phyloP scores from a whole-genome alignment of 2,888 invertebrate genomes.

The Cephus runcator region DNA sequence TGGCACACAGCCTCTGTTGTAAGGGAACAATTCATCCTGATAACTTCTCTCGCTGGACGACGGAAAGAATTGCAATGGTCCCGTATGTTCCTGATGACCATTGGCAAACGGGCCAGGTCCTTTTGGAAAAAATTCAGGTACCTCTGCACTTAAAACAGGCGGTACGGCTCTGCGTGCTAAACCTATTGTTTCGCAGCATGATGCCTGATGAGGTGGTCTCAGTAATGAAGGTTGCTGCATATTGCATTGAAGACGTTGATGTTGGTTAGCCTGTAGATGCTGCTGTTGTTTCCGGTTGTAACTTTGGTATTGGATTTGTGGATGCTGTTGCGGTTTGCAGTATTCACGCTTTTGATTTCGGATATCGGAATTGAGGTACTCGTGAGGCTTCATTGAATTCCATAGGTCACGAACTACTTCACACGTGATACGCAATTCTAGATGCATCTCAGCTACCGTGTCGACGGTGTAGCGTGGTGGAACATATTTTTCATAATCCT shows the following conservation, averaged over 20 bases:
- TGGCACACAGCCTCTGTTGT: slow-evolving; percentile 36
- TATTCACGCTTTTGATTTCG: slow-evolving; percentile 3
- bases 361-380: background rate
- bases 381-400: slow-evolving; percentile 25
- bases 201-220: slow-evolving; percentile 25
- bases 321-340: slow-evolving; percentile 1
- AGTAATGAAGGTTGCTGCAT: slow-evolving; percentile 29
- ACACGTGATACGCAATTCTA: slow-evolving; percentile 45
- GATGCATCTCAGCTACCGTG: slow-evolving; percentile 46
- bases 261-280: slow-evolving; percentile 1
- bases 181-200: slow-evolving; percentile 15
- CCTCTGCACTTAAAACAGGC: slow-evolving; percentile 45
- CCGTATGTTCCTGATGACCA: slow-evolving; percentile 17
- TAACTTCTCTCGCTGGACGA: slow-evolving; percentile 48
- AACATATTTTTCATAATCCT: slow-evolving; percentile 21
- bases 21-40: slow-evolving; percentile 52
- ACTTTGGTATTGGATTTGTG: slow-evolving; percentile 9
- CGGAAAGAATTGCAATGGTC: slow-evolving; percentile 43
- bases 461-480: slow-evolving; percentile 40
- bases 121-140: slow-evolving; percentile 61
- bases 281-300: slow-evolving; percentile 5
- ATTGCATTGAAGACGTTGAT: slow-evolving; percentile 8
- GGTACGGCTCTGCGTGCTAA: slow-evolving; percentile 9
- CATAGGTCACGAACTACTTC: slow-evolving; percentile 46
- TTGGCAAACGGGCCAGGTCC: slow-evolving; percentile 14